Evolutionary conservation across 2,797 vertebrate genomes (phyloP).

Genomic region (Xenopus petersii): DNA sequence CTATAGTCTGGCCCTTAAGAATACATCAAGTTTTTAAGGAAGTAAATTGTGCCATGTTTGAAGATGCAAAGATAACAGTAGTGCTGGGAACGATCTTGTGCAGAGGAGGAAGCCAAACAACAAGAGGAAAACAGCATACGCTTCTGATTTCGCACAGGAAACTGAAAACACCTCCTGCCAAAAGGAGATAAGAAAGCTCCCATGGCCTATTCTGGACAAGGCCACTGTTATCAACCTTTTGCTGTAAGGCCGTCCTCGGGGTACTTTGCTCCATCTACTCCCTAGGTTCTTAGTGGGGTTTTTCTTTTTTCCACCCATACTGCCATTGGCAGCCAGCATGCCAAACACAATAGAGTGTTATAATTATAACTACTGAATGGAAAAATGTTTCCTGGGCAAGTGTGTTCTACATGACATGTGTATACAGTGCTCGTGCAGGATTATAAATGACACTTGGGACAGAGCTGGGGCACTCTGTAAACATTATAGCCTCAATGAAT

Average conservation of each 20-base stretch:
- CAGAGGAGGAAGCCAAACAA: slow-evolving; percentile 98
- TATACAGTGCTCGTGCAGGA: slow-evolving; percentile 52
- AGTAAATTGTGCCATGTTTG: slow-evolving; percentile 98
- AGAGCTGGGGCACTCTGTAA: slow-evolving; percentile 22
- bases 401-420: slow-evolving; percentile 61
- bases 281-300: slow-evolving; percentile 56
- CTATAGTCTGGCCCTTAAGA: slow-evolving; percentile 77
- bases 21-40: slow-evolving; percentile 98
- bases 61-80: slow-evolving; percentile 98
- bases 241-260: slow-evolving; percentile 74
- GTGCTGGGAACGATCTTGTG: slow-evolving; percentile 98
- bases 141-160: slow-evolving; percentile 99
- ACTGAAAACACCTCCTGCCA: slow-evolving; percentile 93
- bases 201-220: slow-evolving; percentile 86
- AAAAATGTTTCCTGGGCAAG: slow-evolving; percentile 63
- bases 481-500: slow-evolving; percentile 1
- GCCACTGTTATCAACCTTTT: slow-evolving; percentile 74
- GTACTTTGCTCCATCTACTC: slow-evolving; percentile 60
- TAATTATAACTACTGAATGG: slow-evolving; percentile 69
- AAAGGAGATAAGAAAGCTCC: slow-evolving; percentile 97
- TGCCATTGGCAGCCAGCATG: slow-evolving; percentile 70
- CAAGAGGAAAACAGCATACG: slow-evolving; percentile 93
- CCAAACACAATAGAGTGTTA: slow-evolving; percentile 65
- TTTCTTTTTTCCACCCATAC: slow-evolving; percentile 70
- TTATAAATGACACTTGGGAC: slow-evolving; percentile 48